Evolutionary conservation across 2,888 invertebrate species (phyloP), one percentile per base, ranked within the genome.

Genomic region (Amphiduros pacificus): DNA sequence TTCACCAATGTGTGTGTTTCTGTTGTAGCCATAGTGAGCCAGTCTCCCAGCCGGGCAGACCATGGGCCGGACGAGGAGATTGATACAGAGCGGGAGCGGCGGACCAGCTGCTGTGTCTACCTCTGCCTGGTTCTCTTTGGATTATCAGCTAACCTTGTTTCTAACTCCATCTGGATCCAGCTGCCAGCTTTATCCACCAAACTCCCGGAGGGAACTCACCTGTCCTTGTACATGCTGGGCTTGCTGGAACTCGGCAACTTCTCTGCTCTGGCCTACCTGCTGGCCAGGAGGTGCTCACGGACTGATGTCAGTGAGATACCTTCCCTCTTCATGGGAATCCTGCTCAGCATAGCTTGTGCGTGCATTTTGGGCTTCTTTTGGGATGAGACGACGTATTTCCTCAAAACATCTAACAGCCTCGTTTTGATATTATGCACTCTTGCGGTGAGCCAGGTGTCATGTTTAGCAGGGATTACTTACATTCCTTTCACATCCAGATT

Each of bases 151-250:
- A 55, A 44, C 9, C 49, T 66, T 17, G 54, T 60, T 20, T 53
- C 24, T 22, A 60, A 62, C 26, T 59, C 64, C n/a, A 53, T 66
- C 2, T 68, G 68, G 68, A 55, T 68, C 5, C 49, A 62, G 48
- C 44, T 66, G 17, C 68, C 68, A 17, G 49, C 56, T 3, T 60
- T 66, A 26, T 40, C 26, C 5, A 31, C 31, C 20, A 32, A 51
- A 24, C 22, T 59, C 31, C 66, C 66, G 14, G 66, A 68, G 56
- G 62, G 64, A n/a, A 26, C 27, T 11, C 41, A 27, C 14, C 31
- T 68, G 11, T 29, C 51, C 29, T 24, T 54, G 4, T 66, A 63
- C 48, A 31, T 68, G 20, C 52, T 68, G 20, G 49, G 58, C 2
- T 32, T 67, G 26, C 29, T 63, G 17, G 62, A 67, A 50, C 22